A percentile compares a stretch with the other conserved stretches of the same genome.
Evolutionary conservation across 2,888 invertebrate genomes (phyloP).

Genomic region (Idaea aversata): DNA sequence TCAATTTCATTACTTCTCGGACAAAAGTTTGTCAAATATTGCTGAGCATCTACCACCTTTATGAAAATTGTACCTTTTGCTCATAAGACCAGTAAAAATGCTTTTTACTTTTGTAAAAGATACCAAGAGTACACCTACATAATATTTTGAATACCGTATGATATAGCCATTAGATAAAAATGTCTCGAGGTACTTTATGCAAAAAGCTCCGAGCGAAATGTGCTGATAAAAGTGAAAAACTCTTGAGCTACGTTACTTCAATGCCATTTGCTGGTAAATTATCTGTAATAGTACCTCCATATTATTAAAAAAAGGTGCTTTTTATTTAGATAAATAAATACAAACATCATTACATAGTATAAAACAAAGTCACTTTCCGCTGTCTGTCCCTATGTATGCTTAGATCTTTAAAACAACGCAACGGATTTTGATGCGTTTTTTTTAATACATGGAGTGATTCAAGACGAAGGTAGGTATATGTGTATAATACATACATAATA

Average conservation of each 20-base stretch:
- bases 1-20: not conserved
- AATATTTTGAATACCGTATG: constrained; percentile 24
- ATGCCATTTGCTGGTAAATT: constrained; percentile 69
- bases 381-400: too few species aligned
- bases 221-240: constrained; percentile 52
- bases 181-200: constrained; percentile 45
- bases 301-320: constrained; percentile 25
- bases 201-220: constrained; percentile 43
- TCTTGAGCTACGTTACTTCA: constrained; percentile 59
- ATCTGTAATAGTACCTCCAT: constrained; percentile 63
- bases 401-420: too few species aligned
- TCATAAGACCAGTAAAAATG: not conserved
- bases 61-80: not conserved
- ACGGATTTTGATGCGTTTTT: too few species aligned
- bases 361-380: too few species aligned
- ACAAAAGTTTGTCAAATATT: not conserved
- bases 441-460: too few species aligned
- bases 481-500: too few species aligned
- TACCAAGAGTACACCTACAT: not conserved
- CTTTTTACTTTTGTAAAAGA: not conserved
- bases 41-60: not conserved
- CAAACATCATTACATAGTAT: too few species aligned
- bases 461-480: too few species aligned
- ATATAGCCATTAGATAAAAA: constrained; percentile 33
- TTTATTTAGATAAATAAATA: not conserved